Evolutionary conservation across 2,797 vertebrate genomes (phyloP).

Genomic region (Miichthys miiuy): DNA sequence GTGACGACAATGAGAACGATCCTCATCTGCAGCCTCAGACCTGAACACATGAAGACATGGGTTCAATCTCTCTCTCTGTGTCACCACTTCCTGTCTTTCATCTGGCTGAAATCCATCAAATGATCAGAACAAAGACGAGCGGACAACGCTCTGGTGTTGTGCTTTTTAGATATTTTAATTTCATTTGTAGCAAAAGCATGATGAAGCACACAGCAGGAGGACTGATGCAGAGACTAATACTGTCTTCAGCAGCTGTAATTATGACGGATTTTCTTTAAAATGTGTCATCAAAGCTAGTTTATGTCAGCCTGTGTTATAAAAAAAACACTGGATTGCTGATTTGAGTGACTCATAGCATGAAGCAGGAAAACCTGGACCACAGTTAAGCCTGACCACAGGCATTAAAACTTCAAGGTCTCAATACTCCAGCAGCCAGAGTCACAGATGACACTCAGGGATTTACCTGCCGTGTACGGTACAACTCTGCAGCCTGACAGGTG

Average conservation of each 20-base stretch:
- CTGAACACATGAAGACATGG: too few species aligned
- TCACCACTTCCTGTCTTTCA: background rate
- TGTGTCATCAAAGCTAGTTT: background rate
- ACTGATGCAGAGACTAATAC: background rate
- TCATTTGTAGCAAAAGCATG: background rate
- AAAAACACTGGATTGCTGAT: too few species aligned
- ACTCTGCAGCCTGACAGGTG: background rate
- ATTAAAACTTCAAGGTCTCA: background rate
- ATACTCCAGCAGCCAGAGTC: background rate
- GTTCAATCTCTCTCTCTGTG: background rate
- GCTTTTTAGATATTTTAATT: background rate
- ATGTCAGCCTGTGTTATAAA: background rate
- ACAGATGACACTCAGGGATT: constrained; percentile 9
- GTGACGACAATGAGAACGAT: background rate
- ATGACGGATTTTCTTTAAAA: background rate
- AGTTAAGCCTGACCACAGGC: background rate
- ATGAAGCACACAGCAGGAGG: background rate
- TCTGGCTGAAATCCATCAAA: background rate
- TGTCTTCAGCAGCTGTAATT: too few species aligned
- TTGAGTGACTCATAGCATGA: background rate
- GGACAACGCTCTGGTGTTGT: background rate
- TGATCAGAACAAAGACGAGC: background rate
- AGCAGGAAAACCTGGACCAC: too few species aligned
- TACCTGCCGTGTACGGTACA: background rate
- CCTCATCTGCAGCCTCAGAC: background rate